Evolutionary conservation across 2,888 invertebrate species (phyloP), one percentile per base, ranked within the genome.

Genomic region (Trachelus iudaicus): DNA sequence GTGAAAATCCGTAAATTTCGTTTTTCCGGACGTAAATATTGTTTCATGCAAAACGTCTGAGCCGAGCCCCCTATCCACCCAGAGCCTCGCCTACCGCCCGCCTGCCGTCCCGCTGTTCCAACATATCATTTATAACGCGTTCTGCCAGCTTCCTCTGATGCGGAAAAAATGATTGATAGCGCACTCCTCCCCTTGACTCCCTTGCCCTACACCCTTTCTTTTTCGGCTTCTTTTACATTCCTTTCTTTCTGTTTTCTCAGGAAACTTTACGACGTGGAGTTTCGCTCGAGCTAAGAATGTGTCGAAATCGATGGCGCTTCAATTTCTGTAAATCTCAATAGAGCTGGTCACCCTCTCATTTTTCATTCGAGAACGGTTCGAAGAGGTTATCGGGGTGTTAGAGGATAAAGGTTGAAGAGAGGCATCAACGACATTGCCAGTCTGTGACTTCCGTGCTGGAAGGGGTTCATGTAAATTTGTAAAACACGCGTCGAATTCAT

Each of bases 401-500:
- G 23, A 15, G 56, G 23, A 56, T 56, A 56, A 56, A 56, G 56
- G 56, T 23, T 23, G 23, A 56, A 23, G 23, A 56, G 56, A 2
- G 56, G 6, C 56, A 23, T 9, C 56, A 23, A 15, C 6, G 56
- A 23, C 56, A 56, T 56, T 56, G 56, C 56, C 56, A 56, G 9
- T 56, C 56, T 56, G 56, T 23, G 56, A 34, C 31, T 34, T 13
- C 11, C 11, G 13, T 12, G 11, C 13, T 71, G 71, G 77, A 79
- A 82, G 80, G 77, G 75, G 81, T 79, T 82, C 80, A 83, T 84
- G 85, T 83, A 85, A 84, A 86, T 86, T 86, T 84, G 86, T 83
- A 84, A 86, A 86, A 85, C 83, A 84, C 83, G 83, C 83, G 83
- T 83, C 82, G 84, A 83, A 83, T 82, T 83, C 82, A 75, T 78